Percentiles rank a stretch among this genome's conserved stretches.
Conservation (phyloP, 2,797 vertebrate genomes). For the Scomberomorus guttatus region DNA sequence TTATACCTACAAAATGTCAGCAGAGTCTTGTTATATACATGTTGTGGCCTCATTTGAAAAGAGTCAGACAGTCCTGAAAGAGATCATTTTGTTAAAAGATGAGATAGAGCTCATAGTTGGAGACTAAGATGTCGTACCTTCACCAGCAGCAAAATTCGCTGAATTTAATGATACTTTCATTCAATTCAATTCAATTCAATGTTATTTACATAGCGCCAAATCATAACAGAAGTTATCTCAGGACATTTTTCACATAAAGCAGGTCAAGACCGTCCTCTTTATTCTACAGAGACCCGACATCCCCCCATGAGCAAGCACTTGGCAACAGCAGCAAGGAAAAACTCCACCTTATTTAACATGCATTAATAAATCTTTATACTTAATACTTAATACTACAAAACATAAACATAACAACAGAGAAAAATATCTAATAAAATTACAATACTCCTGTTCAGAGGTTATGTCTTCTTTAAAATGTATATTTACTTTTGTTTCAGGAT, state of each 20-base stretch:
- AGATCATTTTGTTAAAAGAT: background rate
- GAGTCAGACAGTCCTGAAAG: background rate
- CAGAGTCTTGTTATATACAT: no score
- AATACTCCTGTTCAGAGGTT: background rate
- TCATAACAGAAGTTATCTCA: no score
- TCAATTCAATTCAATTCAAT: no score
- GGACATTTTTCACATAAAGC: no score
- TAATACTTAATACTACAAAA: background rate
- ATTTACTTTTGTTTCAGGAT: conserved; percentile 84
- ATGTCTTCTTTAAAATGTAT: background rate
- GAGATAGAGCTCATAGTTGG: background rate
- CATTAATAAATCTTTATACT: background rate
- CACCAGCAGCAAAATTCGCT: background rate
- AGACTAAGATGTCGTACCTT: background rate
- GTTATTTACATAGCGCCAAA: no score
- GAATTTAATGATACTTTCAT: background rate
- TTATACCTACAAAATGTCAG: no score
- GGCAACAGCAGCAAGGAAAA: no score
- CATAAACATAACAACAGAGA: background rate
- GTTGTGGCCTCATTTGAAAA: no score
- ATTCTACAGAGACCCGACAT: no score
- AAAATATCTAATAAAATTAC: background rate
- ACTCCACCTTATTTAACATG: background rate
- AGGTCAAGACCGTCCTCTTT: no score
- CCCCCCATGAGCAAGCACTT: no score